These are phyloP conservation scores for Athripsodes cinereus DNA, from an alignment of 2,888 invertebrate species.

Conservation along the genomic window DNA sequence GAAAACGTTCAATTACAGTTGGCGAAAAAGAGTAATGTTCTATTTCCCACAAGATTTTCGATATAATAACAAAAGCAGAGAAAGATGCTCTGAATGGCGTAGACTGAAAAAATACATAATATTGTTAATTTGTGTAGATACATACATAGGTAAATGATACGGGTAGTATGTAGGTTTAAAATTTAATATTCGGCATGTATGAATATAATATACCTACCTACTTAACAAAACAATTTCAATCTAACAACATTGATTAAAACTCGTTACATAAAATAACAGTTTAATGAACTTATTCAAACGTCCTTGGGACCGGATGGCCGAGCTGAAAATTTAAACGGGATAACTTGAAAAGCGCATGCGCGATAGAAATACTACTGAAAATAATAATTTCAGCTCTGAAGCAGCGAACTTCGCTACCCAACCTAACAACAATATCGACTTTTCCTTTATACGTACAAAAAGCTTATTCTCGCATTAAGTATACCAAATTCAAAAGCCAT, in stretches of 20 bases:
- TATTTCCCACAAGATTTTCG: too few relatives aligned
- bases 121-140: too few relatives aligned
- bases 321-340: neutral
- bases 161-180: too few relatives aligned
- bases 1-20: too few relatives aligned
- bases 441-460: neutral
- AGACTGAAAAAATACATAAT: too few relatives aligned
- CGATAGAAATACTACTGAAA: neutral
- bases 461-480: neutral
- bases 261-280: neutral
- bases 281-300: neutral
- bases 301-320: neutral
- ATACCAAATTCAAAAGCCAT: neutral
- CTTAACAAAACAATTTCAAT: too few relatives aligned
- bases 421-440: neutral
- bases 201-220: too few relatives aligned
- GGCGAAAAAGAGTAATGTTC: too few relatives aligned
- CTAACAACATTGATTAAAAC: neutral
- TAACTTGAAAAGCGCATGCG: neutral
- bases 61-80: too few relatives aligned
- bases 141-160: too few relatives aligned
- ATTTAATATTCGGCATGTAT: too few relatives aligned
- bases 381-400: neutral
- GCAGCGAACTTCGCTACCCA: neutral
- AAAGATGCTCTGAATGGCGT: too few relatives aligned